These are phyloP conservation scores for Aphelocoma californica DNA, from an alignment of 2,797 vertebrate species.

Conservation along the genomic window DNA sequence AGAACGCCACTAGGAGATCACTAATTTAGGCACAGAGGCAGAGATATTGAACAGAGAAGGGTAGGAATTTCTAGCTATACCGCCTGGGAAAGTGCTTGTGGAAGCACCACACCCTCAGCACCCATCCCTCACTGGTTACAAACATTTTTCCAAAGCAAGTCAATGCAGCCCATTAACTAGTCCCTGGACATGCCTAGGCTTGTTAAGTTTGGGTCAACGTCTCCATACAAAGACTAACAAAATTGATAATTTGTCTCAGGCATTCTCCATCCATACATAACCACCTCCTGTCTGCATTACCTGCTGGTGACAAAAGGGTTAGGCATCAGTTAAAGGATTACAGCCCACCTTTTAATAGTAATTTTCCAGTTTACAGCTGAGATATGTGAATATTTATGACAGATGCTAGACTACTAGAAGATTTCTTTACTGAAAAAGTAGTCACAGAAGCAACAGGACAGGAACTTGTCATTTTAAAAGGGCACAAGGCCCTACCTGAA, in stretches of 20 bases:
- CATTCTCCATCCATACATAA: background rate
- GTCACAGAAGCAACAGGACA: background rate
- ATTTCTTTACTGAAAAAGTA: background rate
- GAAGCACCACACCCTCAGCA: background rate
- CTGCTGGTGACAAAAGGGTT: background rate
- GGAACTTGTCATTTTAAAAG: background rate
- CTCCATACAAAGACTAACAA: background rate
- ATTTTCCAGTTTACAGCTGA: background rate
- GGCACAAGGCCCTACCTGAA: background rate
- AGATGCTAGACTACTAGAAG: background rate
- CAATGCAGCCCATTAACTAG: background rate
- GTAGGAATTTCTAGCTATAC: background rate
- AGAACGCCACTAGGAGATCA: background rate
- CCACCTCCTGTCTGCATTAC: background rate
- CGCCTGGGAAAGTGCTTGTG: fast-evolving
- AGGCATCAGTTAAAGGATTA: background rate
- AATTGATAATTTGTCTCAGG: background rate
- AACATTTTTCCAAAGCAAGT: background rate
- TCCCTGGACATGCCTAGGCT: background rate
- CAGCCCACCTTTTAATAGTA: background rate
- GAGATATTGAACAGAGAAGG: background rate
- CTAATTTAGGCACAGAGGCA: background rate
- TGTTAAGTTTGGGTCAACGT: background rate
- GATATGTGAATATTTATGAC: background rate
- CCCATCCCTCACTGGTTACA: background rate